Conservation (phyloP, 2,113 vertebrate genomes). For the Coptodon bakossiorum region DNA sequence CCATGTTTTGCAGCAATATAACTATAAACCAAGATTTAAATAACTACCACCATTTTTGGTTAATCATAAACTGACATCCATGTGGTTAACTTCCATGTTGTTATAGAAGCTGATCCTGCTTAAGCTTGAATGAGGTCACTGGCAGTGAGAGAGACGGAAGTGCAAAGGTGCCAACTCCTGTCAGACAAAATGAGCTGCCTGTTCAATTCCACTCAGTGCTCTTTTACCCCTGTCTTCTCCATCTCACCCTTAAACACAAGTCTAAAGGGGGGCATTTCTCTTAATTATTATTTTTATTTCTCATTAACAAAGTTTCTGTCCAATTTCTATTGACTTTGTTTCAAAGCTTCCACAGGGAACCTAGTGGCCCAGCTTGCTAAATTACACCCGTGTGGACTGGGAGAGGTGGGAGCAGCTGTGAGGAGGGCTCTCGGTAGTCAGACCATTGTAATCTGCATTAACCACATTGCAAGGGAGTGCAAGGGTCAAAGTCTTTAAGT, state of each 20-base stretch:
- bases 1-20: background rate
- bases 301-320: constrained; percentile 42
- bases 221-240: constrained; percentile 2
- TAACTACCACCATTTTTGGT: background rate
- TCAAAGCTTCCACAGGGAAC: constrained; percentile 32
- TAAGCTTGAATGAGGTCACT: constrained; percentile 16
- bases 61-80: constrained; percentile 10
- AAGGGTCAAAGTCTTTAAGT: constrained; percentile 78
- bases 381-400: constrained; percentile 50
- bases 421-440: constrained; percentile 53
- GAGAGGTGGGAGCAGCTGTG: constrained; percentile 67
- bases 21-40: background rate
- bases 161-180: constrained; percentile 38
- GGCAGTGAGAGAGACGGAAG: constrained; percentile 10
- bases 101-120: constrained; percentile 33
- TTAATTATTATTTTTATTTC: constrained; percentile 55
- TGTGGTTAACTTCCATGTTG: constrained; percentile 3
- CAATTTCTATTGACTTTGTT: constrained; percentile 53
- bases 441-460: constrained; percentile 76
- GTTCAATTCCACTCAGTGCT: background rate
- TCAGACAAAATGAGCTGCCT: constrained; percentile 35
- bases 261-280: constrained; percentile 17
- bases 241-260: background rate
- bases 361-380: constrained; percentile 34
- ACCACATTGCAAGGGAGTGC: constrained; percentile 68